Base-by-base conservation (phyloP, 2,888 invertebrate species). In the Lagria hirta region DNA sequence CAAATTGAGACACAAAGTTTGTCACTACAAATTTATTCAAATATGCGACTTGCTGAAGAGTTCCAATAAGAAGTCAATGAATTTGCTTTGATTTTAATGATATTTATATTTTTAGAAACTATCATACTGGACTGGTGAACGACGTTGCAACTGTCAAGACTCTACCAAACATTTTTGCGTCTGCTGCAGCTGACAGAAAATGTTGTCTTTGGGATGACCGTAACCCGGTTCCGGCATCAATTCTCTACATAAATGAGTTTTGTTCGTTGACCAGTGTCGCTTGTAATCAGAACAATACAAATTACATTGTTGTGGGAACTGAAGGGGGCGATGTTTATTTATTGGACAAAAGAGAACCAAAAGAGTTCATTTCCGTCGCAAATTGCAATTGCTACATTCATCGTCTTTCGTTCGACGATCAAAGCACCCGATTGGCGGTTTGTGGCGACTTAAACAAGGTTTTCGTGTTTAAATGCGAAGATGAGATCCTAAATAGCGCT, bases 151-250 rank as follows among this genome's bases (percentile, higher is more conserved):
- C 72, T 27, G 73, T 77, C 41, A 74, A 74, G 24, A 62, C 61
- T 16, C 73, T 75, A 52, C 60, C 70, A 43, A 66, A 74, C 48
- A 49, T 76, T 18, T 80, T 81, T 65, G 67, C 75, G 11, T 79
- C 82, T 5, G 74, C 75, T 33, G 64, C 66, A 3, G 55, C 69
- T 56, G 77, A 78, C 65, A 68, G 72, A 17, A 68, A 64, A 42
- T 67, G 72, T 26, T 70, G 74, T 37, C 49, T 76, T 12, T 77
- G 77, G 77, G 78, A 78, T 57, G 58, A 64, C 16, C 64, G 78
- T 43, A 64, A 70, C 40, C 57, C 65, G 5, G 64, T 64, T 49
- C 71, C 73, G 32, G 74, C 73, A 18, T 57, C 57, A 74, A 75
- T 72, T 22, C 53, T 76, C 5, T 72, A 73, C 46, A 57, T 57